A percentile compares a stretch with the other conserved stretches of the same genome.
Conservation (phyloP, 2,888 invertebrate species). For the Eupithecia subumbrata region DNA sequence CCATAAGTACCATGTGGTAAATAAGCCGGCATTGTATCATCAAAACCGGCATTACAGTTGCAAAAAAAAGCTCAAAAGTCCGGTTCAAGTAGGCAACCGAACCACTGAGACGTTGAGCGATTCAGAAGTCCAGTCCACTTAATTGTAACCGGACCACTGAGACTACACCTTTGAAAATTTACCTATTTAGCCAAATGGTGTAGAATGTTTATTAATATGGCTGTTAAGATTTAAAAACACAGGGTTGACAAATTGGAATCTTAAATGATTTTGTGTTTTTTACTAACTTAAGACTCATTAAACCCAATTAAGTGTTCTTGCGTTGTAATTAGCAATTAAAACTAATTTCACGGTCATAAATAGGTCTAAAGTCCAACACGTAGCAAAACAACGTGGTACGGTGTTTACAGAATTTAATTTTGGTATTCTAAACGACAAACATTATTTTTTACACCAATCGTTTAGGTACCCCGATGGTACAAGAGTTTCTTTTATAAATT, state of each 20-base stretch:
- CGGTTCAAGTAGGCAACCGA: too few species aligned
- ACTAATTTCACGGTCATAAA: conserved; percentile 17
- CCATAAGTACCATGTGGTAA: too few species aligned
- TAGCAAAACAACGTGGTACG: not conserved
- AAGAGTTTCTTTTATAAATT: not conserved
- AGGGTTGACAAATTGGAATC: not conserved
- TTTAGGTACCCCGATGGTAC: not conserved
- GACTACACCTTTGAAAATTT: not conserved
- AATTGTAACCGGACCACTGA: too few species aligned
- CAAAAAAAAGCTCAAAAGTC: too few species aligned
- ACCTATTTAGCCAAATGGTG: not conserved
- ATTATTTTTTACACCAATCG: not conserved
- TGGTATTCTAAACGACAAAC: not conserved
- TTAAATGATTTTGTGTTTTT: conserved; percentile 2
- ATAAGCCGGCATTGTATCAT: too few species aligned
- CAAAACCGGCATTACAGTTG: too few species aligned
- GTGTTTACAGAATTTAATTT: not conserved
- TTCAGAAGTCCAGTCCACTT: too few species aligned
- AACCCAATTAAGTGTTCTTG: not conserved
- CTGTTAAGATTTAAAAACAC: not conserved
- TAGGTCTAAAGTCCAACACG: conserved; percentile 1
- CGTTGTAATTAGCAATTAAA: not conserved
- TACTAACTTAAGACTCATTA: not conserved
- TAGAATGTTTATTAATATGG: not conserved
- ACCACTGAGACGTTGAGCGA: too few species aligned